These are phyloP conservation scores for Drosophila rufa DNA, from an alignment of 1,140 invertebrate genomes.

Conservation along the genomic window DNA sequence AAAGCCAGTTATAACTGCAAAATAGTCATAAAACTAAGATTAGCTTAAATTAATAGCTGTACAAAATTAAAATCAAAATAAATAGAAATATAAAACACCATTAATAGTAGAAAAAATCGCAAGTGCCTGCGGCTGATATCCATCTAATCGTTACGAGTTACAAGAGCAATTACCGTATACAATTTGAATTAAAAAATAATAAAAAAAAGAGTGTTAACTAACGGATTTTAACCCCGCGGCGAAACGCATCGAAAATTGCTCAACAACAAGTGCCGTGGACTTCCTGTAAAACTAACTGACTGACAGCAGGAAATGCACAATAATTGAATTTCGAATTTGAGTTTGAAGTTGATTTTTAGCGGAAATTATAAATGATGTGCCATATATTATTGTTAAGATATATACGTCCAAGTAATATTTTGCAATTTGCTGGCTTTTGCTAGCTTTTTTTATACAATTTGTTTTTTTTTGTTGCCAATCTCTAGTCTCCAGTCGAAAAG, in stretches of 20 bases:
- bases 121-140: neutral
- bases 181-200: conserved; percentile 6
- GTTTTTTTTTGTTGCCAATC: conserved; percentile 36
- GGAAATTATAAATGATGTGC: conserved; percentile 83
- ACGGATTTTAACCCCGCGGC: neutral
- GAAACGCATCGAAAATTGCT: conserved; percentile 38
- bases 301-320: conserved; percentile 68
- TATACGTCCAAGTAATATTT: conserved; percentile 39
- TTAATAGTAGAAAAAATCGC: neutral
- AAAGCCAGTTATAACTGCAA: neutral
- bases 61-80: neutral
- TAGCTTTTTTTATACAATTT: conserved; percentile 20
- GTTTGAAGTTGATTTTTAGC: conserved; percentile 62
- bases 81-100: neutral
- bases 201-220: conserved; percentile 23
- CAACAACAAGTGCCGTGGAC: conserved; percentile 36
- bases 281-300: conserved; percentile 34
- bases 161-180: conserved; percentile 2
- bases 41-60: neutral
- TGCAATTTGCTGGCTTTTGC: conserved; percentile 38
- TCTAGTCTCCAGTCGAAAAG: conserved; percentile 60
- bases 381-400: conserved; percentile 65
- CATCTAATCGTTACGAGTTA: neutral
- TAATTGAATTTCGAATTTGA: conserved; percentile 64
- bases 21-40: neutral